Evolutionary conservation across 2,888 invertebrate genomes (phyloP).

Genomic region (Amphipyra tragopoginis): DNA sequence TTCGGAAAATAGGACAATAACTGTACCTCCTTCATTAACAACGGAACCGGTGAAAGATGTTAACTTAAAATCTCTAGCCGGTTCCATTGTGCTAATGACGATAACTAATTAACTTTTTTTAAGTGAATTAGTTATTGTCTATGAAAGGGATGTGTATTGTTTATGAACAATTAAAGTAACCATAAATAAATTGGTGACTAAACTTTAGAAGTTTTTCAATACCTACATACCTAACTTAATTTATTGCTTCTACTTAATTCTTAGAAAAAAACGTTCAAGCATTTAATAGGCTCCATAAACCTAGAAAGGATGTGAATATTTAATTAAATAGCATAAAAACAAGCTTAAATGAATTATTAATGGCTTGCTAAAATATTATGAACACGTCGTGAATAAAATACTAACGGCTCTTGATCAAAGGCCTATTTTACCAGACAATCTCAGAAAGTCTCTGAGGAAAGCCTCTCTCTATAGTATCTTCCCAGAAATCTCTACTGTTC

Average conservation of each 20-base stretch:
- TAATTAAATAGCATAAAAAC: neutral
- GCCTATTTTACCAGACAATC: conserved; percentile 9
- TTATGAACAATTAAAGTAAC: conserved; percentile 25
- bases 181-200: conserved; percentile 20
- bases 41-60: conserved; percentile 27
- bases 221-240: conserved; percentile 7
- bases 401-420: neutral
- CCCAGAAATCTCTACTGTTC: conserved; percentile 27
- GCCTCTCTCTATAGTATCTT: conserved; percentile 10
- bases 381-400: neutral
- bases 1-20: conserved; percentile 40
- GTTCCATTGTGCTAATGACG: no score
- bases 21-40: conserved; percentile 34
- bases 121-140: conserved; percentile 40
- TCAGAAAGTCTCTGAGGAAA: conserved; percentile 11
- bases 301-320: conserved; percentile 12
- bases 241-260: conserved; percentile 12
- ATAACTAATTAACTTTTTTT: no score
- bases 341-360: neutral
- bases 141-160: conserved; percentile 30
- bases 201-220: conserved; percentile 15
- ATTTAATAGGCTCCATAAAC: conserved; percentile 22
- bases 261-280: conserved; percentile 1
- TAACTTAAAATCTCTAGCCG: no score
- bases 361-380: conserved; percentile 3